Percentiles rank a stretch among this genome's conserved stretches.
Conservation (phyloP, 2,113 vertebrate species). For the Phodopus roborovskii region DNA sequence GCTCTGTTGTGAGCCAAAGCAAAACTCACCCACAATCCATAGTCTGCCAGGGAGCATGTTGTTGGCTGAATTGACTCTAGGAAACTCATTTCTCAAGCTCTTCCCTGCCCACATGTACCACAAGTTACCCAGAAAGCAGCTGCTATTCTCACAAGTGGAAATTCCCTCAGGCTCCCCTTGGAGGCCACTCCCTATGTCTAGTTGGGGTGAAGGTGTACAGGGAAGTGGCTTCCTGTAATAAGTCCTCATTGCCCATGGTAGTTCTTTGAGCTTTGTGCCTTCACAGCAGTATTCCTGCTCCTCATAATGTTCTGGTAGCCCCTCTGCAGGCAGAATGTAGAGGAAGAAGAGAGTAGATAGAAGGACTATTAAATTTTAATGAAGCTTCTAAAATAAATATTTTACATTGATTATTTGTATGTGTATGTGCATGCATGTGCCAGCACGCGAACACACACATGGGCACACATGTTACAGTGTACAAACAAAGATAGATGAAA, state of each 20-base stretch:
- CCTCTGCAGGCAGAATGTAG: background rate
- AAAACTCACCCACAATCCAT: slow-evolving; percentile 8
- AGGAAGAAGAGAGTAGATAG: background rate
- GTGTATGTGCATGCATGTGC: background rate
- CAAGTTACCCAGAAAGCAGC: slow-evolving; percentile 57
- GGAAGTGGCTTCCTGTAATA: background rate
- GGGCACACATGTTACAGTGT: background rate
- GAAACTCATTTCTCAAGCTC: slow-evolving; percentile 64
- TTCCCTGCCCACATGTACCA: slow-evolving; percentile 61
- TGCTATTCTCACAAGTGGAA: slow-evolving; percentile 63
- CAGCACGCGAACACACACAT: background rate
- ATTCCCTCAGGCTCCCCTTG: slow-evolving; percentile 48
- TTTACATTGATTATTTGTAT: background rate
- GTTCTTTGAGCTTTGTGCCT: background rate
- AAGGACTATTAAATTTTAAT: background rate
- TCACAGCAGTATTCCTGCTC: background rate
- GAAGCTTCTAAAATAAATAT: background rate
- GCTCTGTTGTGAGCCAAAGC: background rate
- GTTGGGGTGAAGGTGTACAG: background rate
- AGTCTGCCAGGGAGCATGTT: slow-evolving; percentile 32
- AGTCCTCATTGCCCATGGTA: background rate
- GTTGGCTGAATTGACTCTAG: slow-evolving; percentile 51
- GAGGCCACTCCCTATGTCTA: background rate
- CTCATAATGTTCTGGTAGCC: background rate
- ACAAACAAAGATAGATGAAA: background rate